Evolutionary conservation across 1,140 invertebrate genomes (phyloP).

Genomic region (Periplaneta americana): DNA sequence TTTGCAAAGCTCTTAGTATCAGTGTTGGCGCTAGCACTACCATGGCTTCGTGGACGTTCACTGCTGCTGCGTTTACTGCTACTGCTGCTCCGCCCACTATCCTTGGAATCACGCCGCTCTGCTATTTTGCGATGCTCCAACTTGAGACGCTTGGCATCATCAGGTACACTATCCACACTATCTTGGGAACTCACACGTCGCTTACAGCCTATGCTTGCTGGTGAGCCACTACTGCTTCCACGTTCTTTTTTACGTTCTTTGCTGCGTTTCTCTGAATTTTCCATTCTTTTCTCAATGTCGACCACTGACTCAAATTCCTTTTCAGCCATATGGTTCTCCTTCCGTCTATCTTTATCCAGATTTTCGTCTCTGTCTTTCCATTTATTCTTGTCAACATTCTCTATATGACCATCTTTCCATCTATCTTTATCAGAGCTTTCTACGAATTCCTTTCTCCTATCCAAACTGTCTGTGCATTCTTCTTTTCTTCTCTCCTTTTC

Average conservation of each 20-base stretch:
- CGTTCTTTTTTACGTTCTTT: slow-evolving; percentile 26
- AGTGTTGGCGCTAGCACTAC: slow-evolving; percentile 26
- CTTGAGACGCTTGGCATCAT: slow-evolving; percentile 67
- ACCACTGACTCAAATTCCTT: not conserved
- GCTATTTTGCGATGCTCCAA: slow-evolving; percentile 47
- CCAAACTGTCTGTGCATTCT: not conserved
- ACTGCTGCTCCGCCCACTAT: slow-evolving; percentile 44
- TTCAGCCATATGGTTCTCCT: not conserved
- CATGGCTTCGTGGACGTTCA: slow-evolving; percentile 28
- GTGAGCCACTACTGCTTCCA: slow-evolving; percentile 33
- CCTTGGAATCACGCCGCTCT: slow-evolving; percentile 68
- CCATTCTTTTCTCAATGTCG: slow-evolving; percentile 1
- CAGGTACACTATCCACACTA: slow-evolving; percentile 51
- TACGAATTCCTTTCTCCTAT: slow-evolving; percentile 6
- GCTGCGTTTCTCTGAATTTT: slow-evolving; percentile 20
- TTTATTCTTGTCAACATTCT: slow-evolving; percentile 7
- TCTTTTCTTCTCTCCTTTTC: not conserved
- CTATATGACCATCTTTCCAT: not conserved
- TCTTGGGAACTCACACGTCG: slow-evolving; percentile 73
- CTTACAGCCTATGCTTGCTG: slow-evolving; percentile 57
- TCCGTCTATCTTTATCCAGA: slow-evolving; percentile 8
- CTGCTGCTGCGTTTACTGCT: slow-evolving; percentile 35
- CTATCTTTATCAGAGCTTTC: slow-evolving; percentile 4
- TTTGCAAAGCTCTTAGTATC: not conserved
- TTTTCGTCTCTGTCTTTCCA: slow-evolving; percentile 11